phyloP scores from a whole-genome alignment of 2,113 vertebrate species.

The Eublepharis macularius region DNA sequence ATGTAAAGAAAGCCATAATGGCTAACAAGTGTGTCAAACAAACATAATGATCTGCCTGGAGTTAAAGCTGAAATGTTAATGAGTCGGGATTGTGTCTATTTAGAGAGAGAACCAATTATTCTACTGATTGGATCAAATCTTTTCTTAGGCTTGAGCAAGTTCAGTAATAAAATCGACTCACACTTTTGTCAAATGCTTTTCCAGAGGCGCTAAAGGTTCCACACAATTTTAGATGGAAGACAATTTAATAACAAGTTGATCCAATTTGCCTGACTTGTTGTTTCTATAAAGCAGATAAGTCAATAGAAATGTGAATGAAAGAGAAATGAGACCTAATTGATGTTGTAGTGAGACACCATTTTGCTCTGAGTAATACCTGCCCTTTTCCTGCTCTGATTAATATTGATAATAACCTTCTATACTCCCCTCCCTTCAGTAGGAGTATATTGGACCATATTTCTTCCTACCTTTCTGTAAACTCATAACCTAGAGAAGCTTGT shows the following conservation, averaged over 20 bases:
- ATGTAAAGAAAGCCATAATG: neutral
- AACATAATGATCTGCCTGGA: conserved; percentile 21
- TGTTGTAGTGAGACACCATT: conserved; percentile 15
- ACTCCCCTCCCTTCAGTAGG: neutral
- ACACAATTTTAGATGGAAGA: conserved; percentile 38
- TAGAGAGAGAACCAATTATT: conserved; percentile 34
- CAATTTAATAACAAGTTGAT: conserved; percentile 50
- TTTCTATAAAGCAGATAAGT: conserved; percentile 57
- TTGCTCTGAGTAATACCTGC: conserved; percentile 19
- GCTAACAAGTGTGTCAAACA: conserved; percentile 28
- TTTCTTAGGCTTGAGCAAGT: conserved; percentile 41
- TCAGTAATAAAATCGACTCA: conserved; percentile 46
- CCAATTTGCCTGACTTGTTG: conserved; percentile 26
- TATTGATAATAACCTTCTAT: neutral
- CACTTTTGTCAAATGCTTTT: conserved; percentile 47
- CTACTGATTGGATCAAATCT: conserved; percentile 23
- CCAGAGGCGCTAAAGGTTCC: neutral
- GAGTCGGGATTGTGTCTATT: conserved; percentile 31
- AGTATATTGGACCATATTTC: neutral
- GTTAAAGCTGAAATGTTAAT: conserved; percentile 48
- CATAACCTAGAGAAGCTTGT: neutral
- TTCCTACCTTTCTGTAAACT: neutral
- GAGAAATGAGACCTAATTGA: conserved; percentile 17
- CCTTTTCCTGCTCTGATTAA: conserved; percentile 5
- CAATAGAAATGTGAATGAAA: conserved; percentile 49